Base-by-base conservation (phyloP, 2,888 invertebrate species). In the Drosophila vallismaia region DNA sequence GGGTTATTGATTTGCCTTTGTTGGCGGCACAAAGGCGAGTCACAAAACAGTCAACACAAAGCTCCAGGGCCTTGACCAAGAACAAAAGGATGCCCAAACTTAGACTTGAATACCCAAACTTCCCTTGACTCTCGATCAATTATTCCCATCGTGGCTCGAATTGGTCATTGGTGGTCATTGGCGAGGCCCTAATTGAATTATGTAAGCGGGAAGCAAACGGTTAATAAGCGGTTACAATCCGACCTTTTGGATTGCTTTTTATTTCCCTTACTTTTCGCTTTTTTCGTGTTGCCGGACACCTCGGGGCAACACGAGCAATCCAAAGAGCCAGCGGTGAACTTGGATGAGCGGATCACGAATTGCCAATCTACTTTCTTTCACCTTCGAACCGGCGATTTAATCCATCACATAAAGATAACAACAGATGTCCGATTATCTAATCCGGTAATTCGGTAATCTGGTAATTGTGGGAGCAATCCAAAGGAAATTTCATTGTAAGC, bases 231-330 rank as follows among this genome's bases (percentile, higher is more conserved):
- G 6, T 62, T 63, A 45, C 36, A 38, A 33, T n/a, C 63, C 78
- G 82, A 86, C 87, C 82, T 86, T 76, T 84, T 48, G 81, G 55
- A 73, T 71, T 68, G 72, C 76, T 51, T 19, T 76, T 67, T 64
- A 70, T 63, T 69, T 76, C 33, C 42, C 57, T 24, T 44, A 40
- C 44, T 80, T 71, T 68, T 71, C 52, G 38, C 26, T 55, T 14
- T 31, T 49, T 57, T 19, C 19, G 19, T 19, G 2, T 19, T 19
- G 19, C 19, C 14, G 69, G 75, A 59, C 64, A 60, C 51, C 75
- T 31, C 46, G 12, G 57, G 74, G 46, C 33, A 69, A 51, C 68
- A 69, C 66, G 54, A 71, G 51, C 57, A 40, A 33, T 31, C 36
- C 46, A 62, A 58, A 66, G 52, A 46, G 56, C 72, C 80, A 66